Base-by-base conservation (phyloP, 2,888 invertebrate species). In the Papilio gigon region DNA sequence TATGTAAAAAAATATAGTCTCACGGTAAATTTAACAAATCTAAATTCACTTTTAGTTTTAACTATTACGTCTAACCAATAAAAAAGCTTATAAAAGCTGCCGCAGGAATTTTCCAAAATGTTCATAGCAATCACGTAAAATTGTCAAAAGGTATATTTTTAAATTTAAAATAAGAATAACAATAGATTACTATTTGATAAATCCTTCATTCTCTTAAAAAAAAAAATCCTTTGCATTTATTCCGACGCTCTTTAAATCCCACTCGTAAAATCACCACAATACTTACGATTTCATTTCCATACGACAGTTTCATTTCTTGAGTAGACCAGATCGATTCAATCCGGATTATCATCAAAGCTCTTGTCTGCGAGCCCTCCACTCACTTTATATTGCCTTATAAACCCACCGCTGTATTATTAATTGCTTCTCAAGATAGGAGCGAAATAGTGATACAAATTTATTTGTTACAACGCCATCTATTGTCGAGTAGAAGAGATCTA, bases 311-410 rank as follows among this genome's bases (percentile, higher is more conserved):
- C 11, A 47, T 27, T 65, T 37, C 33, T 11, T 22, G 47, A 56
- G 27, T 35, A 27, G 14, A n/a, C 12, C 58, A 12, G n/a, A 59
- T 59, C 58, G 37, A 67, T 67, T 30, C 17, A 33, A 4, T 25
- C 11, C 42, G 62, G 67, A 67, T 67, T 67, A 67, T 33, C 42
- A 56, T 56, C 25, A 42, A 56, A 53, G 42, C 40, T 12, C 56
- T 6, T 40, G 42, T 56, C 62, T 56, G 42, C 14, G 20, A 63
- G 42, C 11, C 22, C 33, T 53, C 40, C 8, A 40, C 27, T 53
- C 61, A 58, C 35, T 25, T 68, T 68, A 63, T 68, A 68, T 63
- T 35, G 63, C 27, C 22, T n/a, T 63, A 68, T 68, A 68, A 68
- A 68, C 27, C 37, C 47, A 17, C 12, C 25, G 37, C 64, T 50